Evolutionary conservation across 1,140 invertebrate species (phyloP), one percentile per base, ranked within the genome.

Genomic region (Harpegnathos saltator): DNA sequence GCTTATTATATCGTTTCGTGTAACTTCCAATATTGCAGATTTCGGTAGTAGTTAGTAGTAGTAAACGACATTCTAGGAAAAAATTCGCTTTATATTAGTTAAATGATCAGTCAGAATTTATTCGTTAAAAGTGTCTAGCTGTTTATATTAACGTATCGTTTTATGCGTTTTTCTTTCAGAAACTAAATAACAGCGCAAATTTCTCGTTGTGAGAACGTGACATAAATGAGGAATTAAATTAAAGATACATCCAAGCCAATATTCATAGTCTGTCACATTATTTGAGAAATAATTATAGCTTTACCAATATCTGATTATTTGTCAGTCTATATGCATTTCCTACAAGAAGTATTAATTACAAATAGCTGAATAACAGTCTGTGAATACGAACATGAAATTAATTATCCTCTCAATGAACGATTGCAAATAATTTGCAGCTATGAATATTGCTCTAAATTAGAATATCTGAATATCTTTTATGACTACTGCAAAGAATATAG

Each of bases 81-180:
- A 44, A 44, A 44, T 44, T 44, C 38, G 11, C 38, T 44, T 44
- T 44, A 9, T 44, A 44, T 44, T 9, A 9, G 3, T 44, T 11
- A 44, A 44, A 44, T 44, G 38, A 44, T 44, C 17, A 72, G 22
- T 48, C 59, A n/a, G 63, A 52, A 52, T 75, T 63, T 52, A 65
- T 54, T 52, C 38, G 33, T n/a, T 75, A 63, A 9, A 63, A 62
- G 2, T 12, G 19, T 50, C 62, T 29, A 63, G 19, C n/a, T 44
- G 24, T 19, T 48, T 1, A 24, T 15, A n/a, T 58, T 24, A 73
- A 73, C 9, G 56, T 29, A 38, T 59, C 44, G 5, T 68, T 44
- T 9, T 68, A 68, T 1, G 38, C 4, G 15, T 3, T 71, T 71
- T 33, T 19, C 15, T 63, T 26, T 24, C 14, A 33, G 29, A 56